Evolutionary conservation across 2,888 invertebrate species (phyloP), one percentile per base, ranked within the genome.

Genomic region (Drosophila macrospina): DNA sequence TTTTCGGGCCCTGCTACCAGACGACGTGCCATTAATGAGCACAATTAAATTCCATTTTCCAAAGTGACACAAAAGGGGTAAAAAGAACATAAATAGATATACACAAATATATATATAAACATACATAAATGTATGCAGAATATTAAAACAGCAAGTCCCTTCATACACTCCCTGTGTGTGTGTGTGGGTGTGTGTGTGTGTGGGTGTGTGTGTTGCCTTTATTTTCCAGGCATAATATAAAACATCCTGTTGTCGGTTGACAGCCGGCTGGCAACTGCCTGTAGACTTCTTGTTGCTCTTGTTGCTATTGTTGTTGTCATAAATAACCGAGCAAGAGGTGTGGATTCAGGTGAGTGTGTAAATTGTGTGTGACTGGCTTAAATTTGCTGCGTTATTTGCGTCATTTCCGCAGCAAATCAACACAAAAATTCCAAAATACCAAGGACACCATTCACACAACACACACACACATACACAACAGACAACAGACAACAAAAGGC

Each of bases 361-460:
- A 39, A 47, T 36, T 64, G 64, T 52, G 64, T 69, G 62, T 66
- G 61, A 70, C 65, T 85, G 78, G 78, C 86, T 86, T 83, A 73
- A 82, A 86, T 82, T 82, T 86, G 82, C 83, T 86, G 80, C 76
- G 85, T 82, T 85, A 86, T 84, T 84, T 84, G 85, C 86, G 74
- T 84, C 84, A 84, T 84, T 84, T 84, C 84, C 87, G 87, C 72
- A 66, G 85, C 82, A 84, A 85, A 85, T 85, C 84, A 82, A 82
- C 65, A 65, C 57, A 52, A 63, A 79, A 79, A 44, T 61, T 55
- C 63, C 32, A 52, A 71, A 78, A 74, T 60, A 28, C 64, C 86
- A 73, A 71, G 72, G 63, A 69, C 74, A 82, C 44, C 51, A 47
- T 47, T 39, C 39, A n/a, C 26, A 56, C 30, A 11, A 15, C 37